Conservation (phyloP, 2,888 invertebrate species). For the Stenichneumon culpator region DNA sequence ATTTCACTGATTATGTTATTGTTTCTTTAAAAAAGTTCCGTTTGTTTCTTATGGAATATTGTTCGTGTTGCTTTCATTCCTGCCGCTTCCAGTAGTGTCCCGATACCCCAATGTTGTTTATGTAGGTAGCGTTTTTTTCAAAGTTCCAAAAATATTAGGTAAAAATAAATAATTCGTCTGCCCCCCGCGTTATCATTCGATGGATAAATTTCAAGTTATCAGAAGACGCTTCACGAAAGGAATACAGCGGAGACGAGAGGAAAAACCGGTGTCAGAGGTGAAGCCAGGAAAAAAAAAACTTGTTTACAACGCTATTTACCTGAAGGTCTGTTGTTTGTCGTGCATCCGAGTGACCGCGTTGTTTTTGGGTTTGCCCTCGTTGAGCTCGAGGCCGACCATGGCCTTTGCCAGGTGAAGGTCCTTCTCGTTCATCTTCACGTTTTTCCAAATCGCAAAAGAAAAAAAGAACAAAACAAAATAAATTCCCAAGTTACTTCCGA, state of each 20-base stretch:
- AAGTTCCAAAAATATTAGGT: background rate
- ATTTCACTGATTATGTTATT: background rate
- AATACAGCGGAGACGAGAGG: background rate
- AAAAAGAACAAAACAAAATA: background rate
- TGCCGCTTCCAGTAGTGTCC: background rate
- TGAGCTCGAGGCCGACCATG: constrained; percentile 87
- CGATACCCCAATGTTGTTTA: background rate
- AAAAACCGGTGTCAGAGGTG: constrained; percentile 17
- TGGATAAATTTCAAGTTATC: too few species aligned
- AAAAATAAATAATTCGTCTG: background rate
- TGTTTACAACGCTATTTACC: constrained; percentile 85
- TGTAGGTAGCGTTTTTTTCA: background rate
- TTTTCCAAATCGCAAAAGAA: background rate
- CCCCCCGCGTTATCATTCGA: background rate
- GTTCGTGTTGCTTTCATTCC: background rate
- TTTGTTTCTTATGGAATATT: background rate
- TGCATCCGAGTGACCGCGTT: constrained; percentile 88
- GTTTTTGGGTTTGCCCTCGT: constrained; percentile 86
- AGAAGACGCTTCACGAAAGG: too few species aligned
- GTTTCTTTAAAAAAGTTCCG: background rate
- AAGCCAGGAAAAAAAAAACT: constrained; percentile 2
- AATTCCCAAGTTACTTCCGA: background rate
- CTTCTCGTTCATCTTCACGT: constrained; percentile 89
- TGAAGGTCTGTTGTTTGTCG: constrained; percentile 90
- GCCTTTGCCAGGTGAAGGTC: constrained; percentile 91